phyloP scores from a whole-genome alignment of 2,113 vertebrate genomes.

The Halcyon malimbica region DNA sequence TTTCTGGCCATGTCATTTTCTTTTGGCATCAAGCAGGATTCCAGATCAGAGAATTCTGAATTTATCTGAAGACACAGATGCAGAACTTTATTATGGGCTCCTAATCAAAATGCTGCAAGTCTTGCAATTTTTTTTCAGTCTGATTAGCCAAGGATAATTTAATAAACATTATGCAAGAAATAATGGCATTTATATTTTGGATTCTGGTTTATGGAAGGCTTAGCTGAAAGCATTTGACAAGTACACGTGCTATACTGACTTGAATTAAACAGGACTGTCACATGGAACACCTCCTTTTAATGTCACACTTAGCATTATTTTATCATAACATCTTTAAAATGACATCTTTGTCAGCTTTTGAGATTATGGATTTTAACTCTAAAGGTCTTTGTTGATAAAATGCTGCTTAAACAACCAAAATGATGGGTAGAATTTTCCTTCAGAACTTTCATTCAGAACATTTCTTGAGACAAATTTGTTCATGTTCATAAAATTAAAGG shows the following conservation, averaged over 20 bases:
- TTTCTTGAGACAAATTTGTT: not conserved
- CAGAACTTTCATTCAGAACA: not conserved
- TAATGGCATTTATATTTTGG: not conserved
- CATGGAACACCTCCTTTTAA: not conserved
- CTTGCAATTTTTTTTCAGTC: not conserved
- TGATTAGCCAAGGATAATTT: not conserved
- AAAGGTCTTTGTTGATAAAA: not conserved
- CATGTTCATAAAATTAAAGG: not conserved
- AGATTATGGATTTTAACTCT: not conserved
- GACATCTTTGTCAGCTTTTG: not conserved
- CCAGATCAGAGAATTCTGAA: not conserved
- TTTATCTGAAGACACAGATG: not conserved
- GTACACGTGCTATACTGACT: not conserved
- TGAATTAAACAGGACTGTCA: not conserved
- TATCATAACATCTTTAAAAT: not conserved
- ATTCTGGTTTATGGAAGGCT: not conserved
- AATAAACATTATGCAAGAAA: not conserved
- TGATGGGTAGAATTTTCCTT: not conserved
- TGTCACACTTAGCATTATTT: not conserved
- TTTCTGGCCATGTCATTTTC: not conserved
- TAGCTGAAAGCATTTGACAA: not conserved
- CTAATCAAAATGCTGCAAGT: not conserved
- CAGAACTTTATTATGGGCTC: not conserved
- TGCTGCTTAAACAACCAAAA: not conserved
- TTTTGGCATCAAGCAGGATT: not conserved